Conservation (phyloP, 1,140 invertebrate species). For the Eriosoma lanigerum region DNA sequence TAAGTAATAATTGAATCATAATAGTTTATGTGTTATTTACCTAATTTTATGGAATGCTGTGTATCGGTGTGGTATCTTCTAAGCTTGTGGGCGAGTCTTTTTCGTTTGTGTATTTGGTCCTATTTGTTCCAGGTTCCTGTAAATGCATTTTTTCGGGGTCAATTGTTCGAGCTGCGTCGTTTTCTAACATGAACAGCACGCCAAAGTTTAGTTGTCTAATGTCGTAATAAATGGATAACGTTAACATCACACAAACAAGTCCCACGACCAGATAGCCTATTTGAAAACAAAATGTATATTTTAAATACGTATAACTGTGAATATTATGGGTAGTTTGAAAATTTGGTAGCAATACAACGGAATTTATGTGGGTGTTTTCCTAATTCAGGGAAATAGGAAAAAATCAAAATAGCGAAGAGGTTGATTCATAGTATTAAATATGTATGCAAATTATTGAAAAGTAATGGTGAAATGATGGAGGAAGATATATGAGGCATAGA, state of each 20-base stretch:
- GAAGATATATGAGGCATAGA: too few relatives aligned
- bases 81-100: slow-evolving; percentile 67
- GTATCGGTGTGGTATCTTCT: slow-evolving; percentile 67
- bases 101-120: slow-evolving; percentile 61
- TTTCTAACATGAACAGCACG: slow-evolving; percentile 71
- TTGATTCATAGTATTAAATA: too few relatives aligned
- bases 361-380: too few relatives aligned
- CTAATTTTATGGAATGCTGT: slow-evolving; percentile 59
- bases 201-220: slow-evolving; percentile 84
- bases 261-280: slow-evolving; percentile 76
- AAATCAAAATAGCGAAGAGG: too few relatives aligned
- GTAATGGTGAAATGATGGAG: too few relatives aligned
- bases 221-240: slow-evolving; percentile 80
- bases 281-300: not conserved
- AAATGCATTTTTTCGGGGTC: slow-evolving; percentile 68
- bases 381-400: too few relatives aligned
- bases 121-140: slow-evolving; percentile 60
- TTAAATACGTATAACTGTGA: too few relatives aligned
- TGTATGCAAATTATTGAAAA: too few relatives aligned
- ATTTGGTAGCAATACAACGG: too few relatives aligned
- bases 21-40: not conserved
- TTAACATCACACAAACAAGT: slow-evolving; percentile 80
- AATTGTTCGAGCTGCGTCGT: slow-evolving; percentile 62
- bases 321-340: too few relatives aligned
- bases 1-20: not conserved